Percentiles rank a stretch among this genome's conserved stretches.
Evolutionary conservation across 1,140 invertebrate genomes (phyloP).

Genomic region (Zaprionus kolodkinae): DNA sequence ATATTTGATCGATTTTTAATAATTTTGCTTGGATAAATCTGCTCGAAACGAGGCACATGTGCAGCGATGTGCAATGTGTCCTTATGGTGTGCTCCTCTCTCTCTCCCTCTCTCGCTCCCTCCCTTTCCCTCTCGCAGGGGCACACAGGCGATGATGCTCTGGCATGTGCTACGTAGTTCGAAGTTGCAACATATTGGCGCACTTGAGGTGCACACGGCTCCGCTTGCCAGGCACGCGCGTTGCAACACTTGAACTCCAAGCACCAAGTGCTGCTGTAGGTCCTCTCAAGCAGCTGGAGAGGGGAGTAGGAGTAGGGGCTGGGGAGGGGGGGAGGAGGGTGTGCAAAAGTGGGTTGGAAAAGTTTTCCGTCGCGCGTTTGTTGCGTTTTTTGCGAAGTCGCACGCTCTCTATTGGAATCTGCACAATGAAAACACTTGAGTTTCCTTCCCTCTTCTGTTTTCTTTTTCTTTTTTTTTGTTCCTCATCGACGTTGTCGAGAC

Average conservation of each 20-base stretch:
- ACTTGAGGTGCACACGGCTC: slow-evolving; percentile 51
- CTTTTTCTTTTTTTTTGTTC: slow-evolving; percentile 5
- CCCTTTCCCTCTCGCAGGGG: not conserved
- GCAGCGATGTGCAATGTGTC: not conserved
- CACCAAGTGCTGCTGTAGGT: slow-evolving; percentile 49
- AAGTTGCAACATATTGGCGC: slow-evolving; percentile 74
- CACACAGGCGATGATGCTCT: slow-evolving; percentile 18
- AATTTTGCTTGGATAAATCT: slow-evolving; percentile 8
- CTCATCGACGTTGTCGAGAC: slow-evolving; percentile 28
- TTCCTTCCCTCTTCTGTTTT: slow-evolving; percentile 20
- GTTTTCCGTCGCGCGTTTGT: slow-evolving; percentile 37
- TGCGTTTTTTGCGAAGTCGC: slow-evolving; percentile 53
- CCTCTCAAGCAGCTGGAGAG: slow-evolving; percentile 16
- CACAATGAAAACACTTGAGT: slow-evolving; percentile 77
- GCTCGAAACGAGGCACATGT: slow-evolving; percentile 25
- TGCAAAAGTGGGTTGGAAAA: slow-evolving; percentile 33
- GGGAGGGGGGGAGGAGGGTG: slow-evolving; percentile 2
- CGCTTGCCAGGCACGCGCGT: slow-evolving; percentile 61
- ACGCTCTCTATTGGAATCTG: slow-evolving; percentile 79
- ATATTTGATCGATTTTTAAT: not conserved
- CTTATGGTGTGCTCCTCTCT: not conserved
- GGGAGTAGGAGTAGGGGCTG: not conserved
- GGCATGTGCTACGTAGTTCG: slow-evolving; percentile 64
- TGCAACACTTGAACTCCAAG: slow-evolving; percentile 67
- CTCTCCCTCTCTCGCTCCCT: not conserved